Evolutionary conservation across 2,113 vertebrate genomes (phyloP).

Genomic region (Picathartes gymnocephalus): DNA sequence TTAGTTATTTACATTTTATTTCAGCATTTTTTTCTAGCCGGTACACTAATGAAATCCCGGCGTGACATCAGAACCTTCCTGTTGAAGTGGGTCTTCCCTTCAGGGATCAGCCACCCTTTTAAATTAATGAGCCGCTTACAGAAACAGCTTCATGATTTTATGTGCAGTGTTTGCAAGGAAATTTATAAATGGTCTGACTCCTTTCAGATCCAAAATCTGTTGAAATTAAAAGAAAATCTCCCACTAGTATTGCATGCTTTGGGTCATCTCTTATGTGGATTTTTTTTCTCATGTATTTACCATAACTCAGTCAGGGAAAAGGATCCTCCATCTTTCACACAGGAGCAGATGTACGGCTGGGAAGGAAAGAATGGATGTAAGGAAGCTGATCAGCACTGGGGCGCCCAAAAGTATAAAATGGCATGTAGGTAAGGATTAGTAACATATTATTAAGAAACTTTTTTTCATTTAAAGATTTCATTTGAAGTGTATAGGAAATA

Average conservation of each 20-base stretch:
- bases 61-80: slow-evolving; percentile 33
- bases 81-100: slow-evolving; percentile 48
- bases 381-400: not conserved
- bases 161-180: slow-evolving; percentile 31
- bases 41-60: slow-evolving; percentile 43
- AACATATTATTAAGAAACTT: not conserved
- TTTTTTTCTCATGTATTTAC: not conserved
- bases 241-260: not conserved
- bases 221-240: not conserved
- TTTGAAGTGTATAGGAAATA: not conserved
- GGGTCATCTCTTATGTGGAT: not conserved
- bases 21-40: slow-evolving; percentile 10
- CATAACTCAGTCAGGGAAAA: not conserved
- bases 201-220: not conserved
- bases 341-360: not conserved
- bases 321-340: not conserved
- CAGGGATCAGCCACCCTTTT: slow-evolving; percentile 38
- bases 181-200: not conserved
- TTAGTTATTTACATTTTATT: slow-evolving; percentile 60
- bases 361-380: not conserved
- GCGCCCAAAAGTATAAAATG: not conserved
- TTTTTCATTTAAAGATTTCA: not conserved
- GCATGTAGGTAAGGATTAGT: not conserved
- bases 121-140: slow-evolving; percentile 55
- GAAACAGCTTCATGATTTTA: slow-evolving; percentile 35